A percentile compares a stretch with the other conserved stretches of the same genome.
phyloP scores from a whole-genome alignment of 64 coral and sea anemone genomes.

The Dendrophyllia cribrosa region DNA sequence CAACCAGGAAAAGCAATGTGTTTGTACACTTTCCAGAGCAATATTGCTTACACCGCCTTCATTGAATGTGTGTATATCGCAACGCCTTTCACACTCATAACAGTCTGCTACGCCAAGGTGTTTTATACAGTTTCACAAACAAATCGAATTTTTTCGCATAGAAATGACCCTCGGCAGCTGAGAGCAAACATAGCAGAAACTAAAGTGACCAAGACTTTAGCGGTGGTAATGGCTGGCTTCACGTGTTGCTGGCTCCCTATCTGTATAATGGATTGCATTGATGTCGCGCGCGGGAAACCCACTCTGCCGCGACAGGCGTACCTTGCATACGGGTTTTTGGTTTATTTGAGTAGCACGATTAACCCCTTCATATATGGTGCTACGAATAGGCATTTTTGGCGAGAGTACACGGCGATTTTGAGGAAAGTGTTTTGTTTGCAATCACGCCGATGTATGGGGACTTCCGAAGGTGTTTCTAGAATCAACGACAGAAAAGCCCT shows the following conservation, averaged over 20 bases:
- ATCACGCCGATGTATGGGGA: no score
- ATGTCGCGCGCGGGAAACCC: constrained; percentile 22
- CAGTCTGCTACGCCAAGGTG: constrained; percentile 37
- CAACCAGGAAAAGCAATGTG: constrained; percentile 84
- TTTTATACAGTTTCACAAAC: constrained; percentile 39
- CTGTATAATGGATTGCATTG: constrained; percentile 58
- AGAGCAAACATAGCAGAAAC: constrained; percentile 60
- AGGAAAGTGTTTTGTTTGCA: not conserved
- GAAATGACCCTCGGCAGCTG: not conserved
- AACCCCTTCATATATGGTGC: constrained; percentile 85
- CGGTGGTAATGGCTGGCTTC: constrained; percentile 61
- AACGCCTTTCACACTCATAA: constrained; percentile 17
- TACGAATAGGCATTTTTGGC: constrained; percentile 69
- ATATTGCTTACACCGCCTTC: constrained; percentile 25
- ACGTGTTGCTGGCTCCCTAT: constrained; percentile 81
- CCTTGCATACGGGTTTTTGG: constrained; percentile 70
- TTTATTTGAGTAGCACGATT: constrained; percentile 66
- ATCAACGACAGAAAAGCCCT: no score
- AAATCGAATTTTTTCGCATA: constrained; percentile 45
- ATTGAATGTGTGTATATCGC: constrained; percentile 51
- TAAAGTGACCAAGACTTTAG: constrained; percentile 64
- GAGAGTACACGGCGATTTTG: constrained; percentile 68
- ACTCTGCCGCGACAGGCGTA: constrained; percentile 58
- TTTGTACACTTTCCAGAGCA: constrained; percentile 65
- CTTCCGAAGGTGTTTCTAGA: no score